Evolutionary conservation across 2,797 vertebrate species (phyloP), one percentile per base, ranked within the genome.

Genomic region (Morus bassanus): DNA sequence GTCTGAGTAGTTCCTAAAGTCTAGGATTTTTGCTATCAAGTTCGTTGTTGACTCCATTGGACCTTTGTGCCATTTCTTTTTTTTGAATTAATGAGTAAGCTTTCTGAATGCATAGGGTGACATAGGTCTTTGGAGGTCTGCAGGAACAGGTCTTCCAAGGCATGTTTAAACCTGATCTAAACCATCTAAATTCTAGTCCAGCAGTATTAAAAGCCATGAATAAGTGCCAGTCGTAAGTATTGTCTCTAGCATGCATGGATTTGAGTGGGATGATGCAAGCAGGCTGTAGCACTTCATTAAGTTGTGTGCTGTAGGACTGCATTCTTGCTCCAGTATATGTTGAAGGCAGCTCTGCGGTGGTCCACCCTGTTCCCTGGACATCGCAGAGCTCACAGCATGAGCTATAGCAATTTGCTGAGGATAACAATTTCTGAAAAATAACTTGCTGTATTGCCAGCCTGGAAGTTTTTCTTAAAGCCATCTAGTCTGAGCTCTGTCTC

Each of bases 151-250:
- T 89, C 48, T 80, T 57, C 56, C n/a, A 69, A 46, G 25, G 35
- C 41, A 31, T 19, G 48, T 45, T 80, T 80, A 77, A 93, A 70
- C 60, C 31, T 64, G 16, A 56, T 41, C 31, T 54, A 46, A 87
- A 89, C 2, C 24, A 6, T 43, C 9, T 56, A 31, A 73, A 60
- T 50, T 92, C 65, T 50, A 69, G 31, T 73, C 59, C 56, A 73
- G 6, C 10, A 17, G 33, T 51, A 48, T 28, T 60, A 60, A 54
- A 78, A 91, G 27, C n/a, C 37, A 24, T 45, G 39, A 63, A 7
- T 64, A 43, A 67, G 35, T 43, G 41, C 35, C 0, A 0, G 9
- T 41, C 3, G 0, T n/a, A 63, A 56, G 39, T 27, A 37, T 43
- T 39, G 56, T 85, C 85, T 91, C 35, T 43, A 87, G 45, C 33